phyloP scores from a whole-genome alignment of 2,888 invertebrate species.

The Metopia argyrocephala region DNA sequence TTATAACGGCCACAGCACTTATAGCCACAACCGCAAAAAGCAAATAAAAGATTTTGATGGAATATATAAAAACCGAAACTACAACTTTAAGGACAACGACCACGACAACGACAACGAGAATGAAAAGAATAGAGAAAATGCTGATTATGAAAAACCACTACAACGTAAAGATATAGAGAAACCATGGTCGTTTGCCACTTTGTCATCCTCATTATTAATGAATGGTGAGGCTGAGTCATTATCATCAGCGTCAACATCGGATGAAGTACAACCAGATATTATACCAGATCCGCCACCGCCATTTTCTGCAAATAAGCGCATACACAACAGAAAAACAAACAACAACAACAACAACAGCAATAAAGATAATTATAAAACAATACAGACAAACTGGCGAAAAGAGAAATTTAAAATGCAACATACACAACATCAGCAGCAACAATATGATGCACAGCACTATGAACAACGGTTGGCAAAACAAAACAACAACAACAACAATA shows the following conservation, averaged over 20 bases:
- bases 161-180: constrained; percentile 2
- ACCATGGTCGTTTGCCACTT: constrained; percentile 28
- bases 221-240: background rate
- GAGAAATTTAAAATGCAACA: constrained; percentile 40
- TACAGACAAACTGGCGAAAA: constrained; percentile 38
- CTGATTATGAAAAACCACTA: background rate
- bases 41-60: constrained; percentile 39
- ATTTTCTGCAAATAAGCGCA: constrained; percentile 58
- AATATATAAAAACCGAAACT: background rate
- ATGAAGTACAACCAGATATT: constrained; percentile 74
- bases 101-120: background rate
- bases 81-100: constrained; percentile 6
- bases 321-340: constrained; percentile 54
- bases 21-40: constrained; percentile 28
- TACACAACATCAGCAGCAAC: constrained; percentile 31
- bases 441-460: constrained; percentile 28
- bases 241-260: constrained; percentile 61
- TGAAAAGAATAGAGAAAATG: background rate
- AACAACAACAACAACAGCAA: constrained; percentile 37
- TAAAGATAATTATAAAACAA: constrained; percentile 28
- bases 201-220: constrained; percentile 6
- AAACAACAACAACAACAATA: constrained; percentile 43
- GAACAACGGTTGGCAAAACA: constrained; percentile 51
- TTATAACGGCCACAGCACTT: background rate
- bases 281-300: constrained; percentile 73